Evolutionary conservation across 2,113 vertebrate species (phyloP).

Genomic region (Caloenas nicobarica): DNA sequence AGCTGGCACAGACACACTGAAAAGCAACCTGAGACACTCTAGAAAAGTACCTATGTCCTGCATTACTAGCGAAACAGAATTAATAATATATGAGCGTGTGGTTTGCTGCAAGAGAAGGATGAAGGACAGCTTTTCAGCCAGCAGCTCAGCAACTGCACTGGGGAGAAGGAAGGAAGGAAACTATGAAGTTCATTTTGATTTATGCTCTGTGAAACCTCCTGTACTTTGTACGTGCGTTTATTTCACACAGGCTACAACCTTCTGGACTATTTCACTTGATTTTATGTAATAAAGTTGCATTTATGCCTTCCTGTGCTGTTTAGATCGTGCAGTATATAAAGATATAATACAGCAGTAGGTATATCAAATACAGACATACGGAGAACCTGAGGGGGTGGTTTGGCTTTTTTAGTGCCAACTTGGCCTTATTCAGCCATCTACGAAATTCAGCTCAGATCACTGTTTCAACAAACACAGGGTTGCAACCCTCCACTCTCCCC

Average conservation of each 20-base stretch:
- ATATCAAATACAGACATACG: not conserved
- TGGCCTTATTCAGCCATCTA: not conserved
- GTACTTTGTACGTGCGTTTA: not conserved
- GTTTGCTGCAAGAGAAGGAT: conserved; percentile 8
- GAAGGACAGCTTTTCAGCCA: conserved; percentile 34
- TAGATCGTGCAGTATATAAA: not conserved
- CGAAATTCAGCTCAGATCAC: not conserved
- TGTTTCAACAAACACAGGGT: not conserved
- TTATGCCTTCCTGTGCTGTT: not conserved
- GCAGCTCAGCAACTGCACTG: not conserved
- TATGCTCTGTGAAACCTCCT: not conserved
- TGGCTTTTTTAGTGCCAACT: not conserved
- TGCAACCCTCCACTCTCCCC: not conserved
- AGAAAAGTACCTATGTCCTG: not conserved
- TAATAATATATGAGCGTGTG: not conserved
- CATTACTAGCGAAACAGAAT: not conserved
- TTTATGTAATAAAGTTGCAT: conserved; percentile 28
- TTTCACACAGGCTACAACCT: conserved; percentile 15
- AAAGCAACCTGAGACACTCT: not conserved
- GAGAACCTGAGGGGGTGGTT: not conserved
- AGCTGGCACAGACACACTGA: not conserved
- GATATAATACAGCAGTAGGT: not conserved
- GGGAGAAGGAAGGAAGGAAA: conserved; percentile 1
- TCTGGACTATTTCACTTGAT: conserved; percentile 20
- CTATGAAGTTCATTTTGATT: not conserved